Base-by-base conservation (phyloP, 2,113 vertebrate genomes). In the Psittacula cyanocephala region DNA sequence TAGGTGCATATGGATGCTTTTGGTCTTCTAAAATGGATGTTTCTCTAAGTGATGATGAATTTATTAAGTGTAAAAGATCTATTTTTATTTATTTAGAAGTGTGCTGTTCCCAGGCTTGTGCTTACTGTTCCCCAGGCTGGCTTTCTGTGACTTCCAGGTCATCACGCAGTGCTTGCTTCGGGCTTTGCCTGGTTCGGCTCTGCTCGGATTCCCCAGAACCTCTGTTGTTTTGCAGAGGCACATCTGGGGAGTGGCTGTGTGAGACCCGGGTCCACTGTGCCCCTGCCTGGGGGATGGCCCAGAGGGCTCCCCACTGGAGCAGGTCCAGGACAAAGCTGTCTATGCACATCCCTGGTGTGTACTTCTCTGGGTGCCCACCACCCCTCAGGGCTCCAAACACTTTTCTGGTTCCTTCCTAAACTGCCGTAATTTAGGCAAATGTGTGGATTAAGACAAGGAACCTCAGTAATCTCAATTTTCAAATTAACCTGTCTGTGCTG, bases 161-260 rank as follows among this genome's bases (percentile, higher is more conserved):
- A 22, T 49, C 31, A 11, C 17, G 20, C 15, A 49, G 27, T 22
- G 22, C 31, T 78, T 5, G 5, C 37, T 77, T 52, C 50, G 86
- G 59, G 23, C 33, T 77, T 55, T n/a, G 53, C 53, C 28, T 7
- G 17, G 7, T 75, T 93, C 37, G 29, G 5, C 62, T 60, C 76
- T 74, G 62, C 69, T 46, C 1, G 1, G 19, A 33, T 76, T 80
- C 47, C 57, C 52, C 44, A 13, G 2, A 59, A 37, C 17, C 46
- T 50, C 23, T 17, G 24, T 31, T 22, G 25, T 74, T 49, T 35
- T 25, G 23, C 71, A 69, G 71, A 11, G 20, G 7, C 57, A 23
- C 25, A 10, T n/a, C 46, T n/a, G 80, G 20, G 18, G 28, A 78
- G 68, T 3, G 0, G 1, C 7, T 57, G 17, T 0, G 0, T 31